Percentiles rank a stretch among this genome's conserved stretches.
Evolutionary conservation across 2,797 vertebrate genomes (phyloP).

Genomic region (Corythornis leucogaster): DNA sequence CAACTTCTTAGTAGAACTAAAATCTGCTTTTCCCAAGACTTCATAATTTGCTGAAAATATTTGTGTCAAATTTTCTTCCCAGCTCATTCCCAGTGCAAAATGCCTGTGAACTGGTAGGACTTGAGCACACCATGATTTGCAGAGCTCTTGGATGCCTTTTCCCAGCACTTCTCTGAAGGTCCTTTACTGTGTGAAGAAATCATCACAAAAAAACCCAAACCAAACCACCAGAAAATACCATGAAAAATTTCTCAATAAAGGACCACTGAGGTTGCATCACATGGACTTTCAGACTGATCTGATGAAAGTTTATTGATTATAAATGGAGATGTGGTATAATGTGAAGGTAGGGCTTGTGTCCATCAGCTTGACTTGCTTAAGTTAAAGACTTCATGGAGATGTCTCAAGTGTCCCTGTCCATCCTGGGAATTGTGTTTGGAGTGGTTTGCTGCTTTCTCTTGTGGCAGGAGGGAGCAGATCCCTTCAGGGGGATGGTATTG

Average conservation of each 20-base stretch:
- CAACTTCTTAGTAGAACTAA: slow-evolving; percentile 23
- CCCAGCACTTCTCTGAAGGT: slow-evolving; percentile 7
- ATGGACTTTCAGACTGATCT: neutral
- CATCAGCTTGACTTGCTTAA: neutral
- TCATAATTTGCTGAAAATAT: slow-evolving; percentile 57
- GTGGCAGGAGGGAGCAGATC: neutral
- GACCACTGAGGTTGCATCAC: accelerated
- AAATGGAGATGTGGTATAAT: neutral
- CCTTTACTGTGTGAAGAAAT: neutral
- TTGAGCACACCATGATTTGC: neutral
- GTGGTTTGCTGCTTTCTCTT: neutral
- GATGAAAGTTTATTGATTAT: neutral
- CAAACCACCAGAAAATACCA: neutral
- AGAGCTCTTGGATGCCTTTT: neutral
- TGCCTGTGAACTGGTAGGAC: neutral
- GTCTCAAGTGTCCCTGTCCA: accelerated
- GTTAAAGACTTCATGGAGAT: neutral
- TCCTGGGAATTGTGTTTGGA: neutral
- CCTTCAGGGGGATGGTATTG: accelerated
- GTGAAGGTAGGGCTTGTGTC: neutral
- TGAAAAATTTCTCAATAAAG: slow-evolving; percentile 7
- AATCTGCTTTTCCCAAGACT: slow-evolving; percentile 60
- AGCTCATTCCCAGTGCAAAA: slow-evolving; percentile 1
- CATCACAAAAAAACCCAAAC: neutral
- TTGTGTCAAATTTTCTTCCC: slow-evolving; percentile 55